Evolutionary conservation across 1,140 invertebrate genomes (phyloP).

Genomic region (Heliothis subflexa): DNA sequence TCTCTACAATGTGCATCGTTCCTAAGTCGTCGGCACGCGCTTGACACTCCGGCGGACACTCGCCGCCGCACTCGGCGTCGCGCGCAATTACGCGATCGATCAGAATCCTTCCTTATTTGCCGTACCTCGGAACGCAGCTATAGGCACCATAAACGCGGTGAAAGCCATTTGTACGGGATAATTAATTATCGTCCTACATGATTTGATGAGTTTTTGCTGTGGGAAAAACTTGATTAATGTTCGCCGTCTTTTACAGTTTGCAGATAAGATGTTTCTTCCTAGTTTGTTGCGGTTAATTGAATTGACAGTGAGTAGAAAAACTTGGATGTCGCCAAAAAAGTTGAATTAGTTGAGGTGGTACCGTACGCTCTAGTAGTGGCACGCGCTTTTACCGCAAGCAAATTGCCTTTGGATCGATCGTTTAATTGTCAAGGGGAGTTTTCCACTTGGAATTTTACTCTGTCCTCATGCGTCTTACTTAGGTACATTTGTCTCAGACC

Average conservation of each 20-base stretch:
- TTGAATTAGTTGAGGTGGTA: too few species aligned
- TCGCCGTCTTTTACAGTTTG: not conserved
- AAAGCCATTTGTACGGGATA: conserved; percentile 40
- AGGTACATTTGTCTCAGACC: too few species aligned
- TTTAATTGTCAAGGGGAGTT: too few species aligned
- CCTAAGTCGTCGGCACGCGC: conserved; percentile 16
- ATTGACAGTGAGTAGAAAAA: not conserved
- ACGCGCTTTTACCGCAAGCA: too few species aligned
- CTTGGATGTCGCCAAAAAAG: not conserved
- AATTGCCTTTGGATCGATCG: too few species aligned
- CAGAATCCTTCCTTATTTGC: conserved; percentile 44
- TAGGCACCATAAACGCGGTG: conserved; percentile 27
- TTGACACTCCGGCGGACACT: not conserved
- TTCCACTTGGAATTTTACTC: too few species aligned
- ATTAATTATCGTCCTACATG: conserved; percentile 30
- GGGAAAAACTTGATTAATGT: conserved; percentile 8
- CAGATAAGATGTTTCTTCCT: not conserved
- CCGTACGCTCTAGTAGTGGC: too few species aligned
- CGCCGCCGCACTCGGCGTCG: not conserved
- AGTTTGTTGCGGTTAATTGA: not conserved
- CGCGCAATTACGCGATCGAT: conserved; percentile 37
- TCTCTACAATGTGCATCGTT: not conserved
- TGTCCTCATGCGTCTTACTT: too few species aligned
- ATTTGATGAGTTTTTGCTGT: conserved; percentile 14
- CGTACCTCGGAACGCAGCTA: conserved; percentile 5